Evolutionary conservation across 2,113 vertebrate species (phyloP).

Genomic region (Pitta sordida): DNA sequence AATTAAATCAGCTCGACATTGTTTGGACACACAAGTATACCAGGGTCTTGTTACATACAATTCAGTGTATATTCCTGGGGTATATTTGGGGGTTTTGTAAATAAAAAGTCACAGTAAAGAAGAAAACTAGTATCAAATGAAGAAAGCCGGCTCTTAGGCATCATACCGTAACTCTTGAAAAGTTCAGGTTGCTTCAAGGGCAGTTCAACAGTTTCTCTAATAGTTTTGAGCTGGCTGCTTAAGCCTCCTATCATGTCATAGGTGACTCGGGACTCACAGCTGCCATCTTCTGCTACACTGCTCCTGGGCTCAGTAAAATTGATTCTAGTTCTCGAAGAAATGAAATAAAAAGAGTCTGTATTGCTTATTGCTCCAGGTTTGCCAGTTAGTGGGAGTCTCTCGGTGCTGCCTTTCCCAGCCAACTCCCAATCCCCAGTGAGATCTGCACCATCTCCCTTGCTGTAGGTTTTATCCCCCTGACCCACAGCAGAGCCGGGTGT

Average conservation of each 20-base stretch:
- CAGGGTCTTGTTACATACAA: neutral
- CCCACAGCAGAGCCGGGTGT: neutral
- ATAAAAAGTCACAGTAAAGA: neutral
- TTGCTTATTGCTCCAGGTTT: constrained; percentile 37
- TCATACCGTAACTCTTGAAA: constrained; percentile 86
- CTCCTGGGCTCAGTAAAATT: constrained; percentile 53
- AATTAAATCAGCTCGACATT: neutral
- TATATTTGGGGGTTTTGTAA: neutral
- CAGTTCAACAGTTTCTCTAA: constrained; percentile 90
- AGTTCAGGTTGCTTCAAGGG: constrained; percentile 89
- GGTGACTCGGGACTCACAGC: constrained; percentile 73
- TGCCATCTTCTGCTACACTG: neutral
- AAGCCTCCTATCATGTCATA: constrained; percentile 94
- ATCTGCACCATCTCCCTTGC: neutral
- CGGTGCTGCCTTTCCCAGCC: neutral
- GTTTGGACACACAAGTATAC: neutral
- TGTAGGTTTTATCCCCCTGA: neutral
- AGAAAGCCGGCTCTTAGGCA: neutral
- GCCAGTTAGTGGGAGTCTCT: neutral
- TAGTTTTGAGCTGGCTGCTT: constrained; percentile 79
- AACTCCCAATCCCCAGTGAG: neutral
- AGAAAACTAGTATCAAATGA: neutral
- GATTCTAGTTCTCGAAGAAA: constrained; percentile 80
- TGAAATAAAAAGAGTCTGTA: constrained; percentile 82
- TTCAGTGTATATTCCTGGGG: neutral